A percentile compares a stretch with the other conserved stretches of the same genome.
These are phyloP conservation scores for Tachuris rubrigastra DNA, from an alignment of 2,113 vertebrate genomes.

Conservation along the genomic window DNA sequence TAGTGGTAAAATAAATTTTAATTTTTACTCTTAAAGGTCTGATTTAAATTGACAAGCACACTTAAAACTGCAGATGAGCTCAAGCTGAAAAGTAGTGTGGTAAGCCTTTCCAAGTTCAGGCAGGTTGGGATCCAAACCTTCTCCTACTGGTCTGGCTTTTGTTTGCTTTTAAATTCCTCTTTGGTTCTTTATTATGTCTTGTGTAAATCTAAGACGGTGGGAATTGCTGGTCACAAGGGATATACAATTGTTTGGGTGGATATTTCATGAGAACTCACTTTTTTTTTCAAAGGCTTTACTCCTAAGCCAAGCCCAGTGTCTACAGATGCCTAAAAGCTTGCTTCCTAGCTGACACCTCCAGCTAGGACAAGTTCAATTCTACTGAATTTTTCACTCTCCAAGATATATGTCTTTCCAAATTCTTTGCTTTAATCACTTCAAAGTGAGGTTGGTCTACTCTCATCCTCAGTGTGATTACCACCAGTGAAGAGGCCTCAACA, in stretches of 20 bases:
- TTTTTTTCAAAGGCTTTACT: not conserved
- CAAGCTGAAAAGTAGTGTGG: not conserved
- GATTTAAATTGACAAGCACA: not conserved
- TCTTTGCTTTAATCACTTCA: not conserved
- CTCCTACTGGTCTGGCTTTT: not conserved
- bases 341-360: not conserved
- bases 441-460: not conserved
- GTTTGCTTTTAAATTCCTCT: not conserved
- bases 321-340: not conserved
- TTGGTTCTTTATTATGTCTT: not conserved
- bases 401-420: not conserved
- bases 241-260: not conserved
- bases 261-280: not conserved
- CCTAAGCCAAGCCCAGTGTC: not conserved
- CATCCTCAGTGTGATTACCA: not conserved
- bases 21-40: not conserved
- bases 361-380: not conserved
- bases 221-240: not conserved
- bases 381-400: not conserved
- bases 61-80: not conserved
- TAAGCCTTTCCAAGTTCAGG: conserved; percentile 7
- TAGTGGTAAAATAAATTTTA: not conserved
- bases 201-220: not conserved
- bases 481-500: not conserved
- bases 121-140: not conserved